Evolutionary conservation across 1,140 invertebrate species (phyloP), one percentile per base, ranked within the genome.

Genomic region (Schlechtendalia chinensis): DNA sequence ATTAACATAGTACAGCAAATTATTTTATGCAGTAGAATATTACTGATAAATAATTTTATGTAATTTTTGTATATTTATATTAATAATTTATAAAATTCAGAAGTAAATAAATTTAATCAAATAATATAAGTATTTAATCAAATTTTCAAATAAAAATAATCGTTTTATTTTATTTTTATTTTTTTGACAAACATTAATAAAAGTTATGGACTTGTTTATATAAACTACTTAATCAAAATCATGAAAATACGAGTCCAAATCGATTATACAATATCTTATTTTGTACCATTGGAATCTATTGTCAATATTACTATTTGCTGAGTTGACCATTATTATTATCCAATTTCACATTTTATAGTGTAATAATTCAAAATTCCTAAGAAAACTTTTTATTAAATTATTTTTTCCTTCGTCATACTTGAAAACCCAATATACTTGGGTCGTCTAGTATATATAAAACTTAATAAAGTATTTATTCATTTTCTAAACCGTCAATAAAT

Each of bases 271-370:
- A 72, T 17, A 24, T 50, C 11, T 63, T 63, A 63, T 6, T 39
- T 63, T 32, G 17, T 2, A 63, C 24, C 27, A 63, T 32, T 63
- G 61, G 19, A 63, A 63, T 17, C 29, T 27, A 63, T 63, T 32
- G 61, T 32, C 61, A 39, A 63, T 63, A 63, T 32, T 63, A 63
- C 17, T 63, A 63, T 63, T 63, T 63, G 27, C 29, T 19, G 61
- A 63, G 61, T 63, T 39, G 1, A 63, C 61, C 19, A 39, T 63
- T 29, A 32, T 32, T 63, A 63, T 32, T 63, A 39, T 63, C 29
- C 29, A 17, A 63, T 19, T 63, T 63, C 10, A 63, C 27, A 32
- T 63, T 63, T 63, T 10, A 29, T 17, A 63, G 17, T 8, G 27
- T 32, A 63, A 39, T 39, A 27, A 16, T 17, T 29, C 12, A 5